These are phyloP conservation scores for Tor tambroides DNA, from an alignment of 2,113 vertebrate species.

Conservation along the genomic window DNA sequence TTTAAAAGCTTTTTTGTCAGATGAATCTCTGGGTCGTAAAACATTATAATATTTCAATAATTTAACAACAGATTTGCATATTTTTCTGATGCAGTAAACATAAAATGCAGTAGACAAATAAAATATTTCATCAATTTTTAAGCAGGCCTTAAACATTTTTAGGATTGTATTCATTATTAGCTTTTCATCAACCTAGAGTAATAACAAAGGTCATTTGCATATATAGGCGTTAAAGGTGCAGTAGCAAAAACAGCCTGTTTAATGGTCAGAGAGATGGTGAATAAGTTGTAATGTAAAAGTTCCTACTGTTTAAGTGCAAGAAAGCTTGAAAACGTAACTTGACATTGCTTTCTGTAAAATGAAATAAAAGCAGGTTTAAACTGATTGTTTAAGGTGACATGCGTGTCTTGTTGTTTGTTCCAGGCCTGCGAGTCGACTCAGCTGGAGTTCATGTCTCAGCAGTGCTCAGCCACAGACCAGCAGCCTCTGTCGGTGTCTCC, in stretches of 20 bases:
- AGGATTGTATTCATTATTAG: too few species aligned
- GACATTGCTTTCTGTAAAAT: not conserved
- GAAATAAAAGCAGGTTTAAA: not conserved
- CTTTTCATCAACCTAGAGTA: too few species aligned
- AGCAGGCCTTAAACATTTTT: too few species aligned
- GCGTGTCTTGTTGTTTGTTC: constrained; percentile 8
- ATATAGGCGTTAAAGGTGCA: not conserved
- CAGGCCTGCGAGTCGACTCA: constrained; percentile 84
- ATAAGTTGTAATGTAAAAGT: not conserved
- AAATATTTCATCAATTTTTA: too few species aligned
- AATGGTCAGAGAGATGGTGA: not conserved
- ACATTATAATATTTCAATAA: too few species aligned
- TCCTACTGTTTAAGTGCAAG: not conserved
- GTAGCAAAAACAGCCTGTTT: not conserved
- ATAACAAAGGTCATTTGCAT: not conserved
- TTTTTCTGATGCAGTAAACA: too few species aligned
- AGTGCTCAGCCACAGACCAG: constrained; percentile 84
- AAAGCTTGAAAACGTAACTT: not conserved
- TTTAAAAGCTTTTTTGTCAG: too few species aligned
- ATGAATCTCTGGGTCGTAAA: too few species aligned
- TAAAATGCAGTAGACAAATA: too few species aligned
- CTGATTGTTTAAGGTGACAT: not conserved
- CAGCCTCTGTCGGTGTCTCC: constrained; percentile 77
- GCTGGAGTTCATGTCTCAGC: constrained; percentile 88
- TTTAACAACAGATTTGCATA: too few species aligned